Evolutionary conservation across 2,797 vertebrate species (phyloP).

Genomic region (Eupleurogrammus muticus): DNA sequence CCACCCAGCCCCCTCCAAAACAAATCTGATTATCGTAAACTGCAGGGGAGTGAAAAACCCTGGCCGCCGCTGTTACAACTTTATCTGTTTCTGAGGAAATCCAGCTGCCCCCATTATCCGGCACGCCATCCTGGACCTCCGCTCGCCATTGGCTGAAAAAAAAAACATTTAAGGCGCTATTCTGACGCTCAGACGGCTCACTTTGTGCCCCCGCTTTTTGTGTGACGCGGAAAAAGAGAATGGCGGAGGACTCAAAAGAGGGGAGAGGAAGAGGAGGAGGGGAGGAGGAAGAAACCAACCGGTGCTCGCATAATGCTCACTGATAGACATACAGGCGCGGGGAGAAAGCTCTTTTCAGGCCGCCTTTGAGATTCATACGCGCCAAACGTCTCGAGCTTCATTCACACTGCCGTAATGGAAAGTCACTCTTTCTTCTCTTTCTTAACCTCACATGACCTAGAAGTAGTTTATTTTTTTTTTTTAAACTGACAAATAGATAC

Average conservation of each 20-base stretch:
- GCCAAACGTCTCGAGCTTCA: conserved; percentile 23
- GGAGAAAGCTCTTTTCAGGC: conserved; percentile 18
- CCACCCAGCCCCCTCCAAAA: no score
- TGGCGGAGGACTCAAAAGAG: conserved; percentile 34
- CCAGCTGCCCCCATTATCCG: conserved; percentile 29
- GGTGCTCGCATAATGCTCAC: conserved; percentile 50
- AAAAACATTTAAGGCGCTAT: conserved; percentile 74
- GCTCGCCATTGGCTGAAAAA: no score
- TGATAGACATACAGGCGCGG: conserved; percentile 39
- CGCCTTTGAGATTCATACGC: conserved; percentile 50
- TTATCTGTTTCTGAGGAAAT: conserved; percentile 31
- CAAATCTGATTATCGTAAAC: no score
- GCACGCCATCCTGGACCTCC: no score
- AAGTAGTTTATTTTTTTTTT: conserved; percentile 59
- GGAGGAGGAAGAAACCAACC: conserved; percentile 40
- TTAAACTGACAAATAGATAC: conserved; percentile 30
- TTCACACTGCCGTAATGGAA: conserved; percentile 44
- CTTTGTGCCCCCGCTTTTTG: conserved; percentile 53
- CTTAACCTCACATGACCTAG: conserved; percentile 55
- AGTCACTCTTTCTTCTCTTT: conserved; percentile 35
- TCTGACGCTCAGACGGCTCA: conserved; percentile 44
- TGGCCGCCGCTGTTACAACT: conserved; percentile 13
- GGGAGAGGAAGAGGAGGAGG: conserved; percentile 10
- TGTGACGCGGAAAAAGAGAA: conserved; percentile 55
- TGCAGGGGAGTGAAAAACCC: no score